These are phyloP conservation scores for Oreocharis arfaki DNA, from an alignment of 2,113 vertebrate genomes.

Conservation along the genomic window DNA sequence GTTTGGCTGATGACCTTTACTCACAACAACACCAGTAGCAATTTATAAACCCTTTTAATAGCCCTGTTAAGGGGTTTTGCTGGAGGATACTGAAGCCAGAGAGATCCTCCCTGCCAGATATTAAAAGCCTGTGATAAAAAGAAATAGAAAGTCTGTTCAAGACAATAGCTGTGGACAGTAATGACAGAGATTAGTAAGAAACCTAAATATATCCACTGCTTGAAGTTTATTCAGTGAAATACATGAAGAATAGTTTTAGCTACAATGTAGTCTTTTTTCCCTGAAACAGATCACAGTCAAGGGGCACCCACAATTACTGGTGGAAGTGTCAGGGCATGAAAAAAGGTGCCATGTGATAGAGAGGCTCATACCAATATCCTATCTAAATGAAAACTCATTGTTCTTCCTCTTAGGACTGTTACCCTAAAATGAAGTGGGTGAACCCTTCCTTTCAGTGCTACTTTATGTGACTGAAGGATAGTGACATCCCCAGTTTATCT, in stretches of 20 bases:
- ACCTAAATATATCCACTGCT: neutral
- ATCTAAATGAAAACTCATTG: neutral
- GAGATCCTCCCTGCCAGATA: neutral
- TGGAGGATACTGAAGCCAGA: neutral
- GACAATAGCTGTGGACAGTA: neutral
- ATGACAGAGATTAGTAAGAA: neutral
- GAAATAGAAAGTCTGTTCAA: neutral
- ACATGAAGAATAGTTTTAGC: neutral
- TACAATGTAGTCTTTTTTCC: neutral
- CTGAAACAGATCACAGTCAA: neutral
- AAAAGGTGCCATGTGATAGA: neutral
- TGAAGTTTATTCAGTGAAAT: neutral
- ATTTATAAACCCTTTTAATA: neutral
- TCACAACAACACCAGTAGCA: neutral
- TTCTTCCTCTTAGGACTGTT: neutral
- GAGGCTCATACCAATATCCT: neutral
- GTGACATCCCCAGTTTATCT: neutral
- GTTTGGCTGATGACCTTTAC: neutral
- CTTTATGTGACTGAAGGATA: neutral
- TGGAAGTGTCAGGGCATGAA: neutral
- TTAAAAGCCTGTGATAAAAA: neutral
- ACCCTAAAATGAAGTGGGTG: neutral
- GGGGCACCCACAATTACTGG: neutral
- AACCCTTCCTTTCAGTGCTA: neutral
- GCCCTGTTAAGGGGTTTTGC: neutral